Evolutionary conservation across 92 coral and sea anemone species (phyloP), one percentile per base, ranked within the genome.

Genomic region (Meandrina meandrites): DNA sequence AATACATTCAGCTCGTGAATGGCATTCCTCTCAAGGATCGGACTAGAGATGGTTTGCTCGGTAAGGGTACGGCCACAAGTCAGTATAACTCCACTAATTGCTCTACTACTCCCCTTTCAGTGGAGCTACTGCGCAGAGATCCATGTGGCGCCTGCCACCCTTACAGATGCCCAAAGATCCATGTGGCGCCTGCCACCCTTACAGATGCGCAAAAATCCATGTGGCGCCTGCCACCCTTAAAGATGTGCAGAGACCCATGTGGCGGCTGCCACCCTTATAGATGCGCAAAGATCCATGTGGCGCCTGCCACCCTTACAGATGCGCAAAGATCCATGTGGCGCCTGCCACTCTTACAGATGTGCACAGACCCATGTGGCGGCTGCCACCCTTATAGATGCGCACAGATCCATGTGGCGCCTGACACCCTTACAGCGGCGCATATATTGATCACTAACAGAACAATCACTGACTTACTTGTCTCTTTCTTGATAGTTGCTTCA

Each of bases 391-490:
- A 24, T 18, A 27, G 71, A n/a, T n/a, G n/a, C 22, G 19, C 60
- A 48, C 53, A 48, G 53, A 48, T 18, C 60, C 60, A 64, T 64
- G 24, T 60, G 27, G 28, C 71, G 17, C 11, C 5, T 66, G 13
- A 34, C 12, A 27, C 35, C 34, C 18, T 28, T 12, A 24, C 35
- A 27, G 71, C 34, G 18, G 31, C 35, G 24, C 28, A 27, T 48
- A 48, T 48, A 48, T 48, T 9, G 53, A 48, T 48, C 53, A 48
- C 9, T 48, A 48, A 48, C 53, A 9, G 53, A 48, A 8, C 9
- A 48, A 9, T 71, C n/a, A 17, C 42, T 35, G 17, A 84, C 87
- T 75, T 56, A 84, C 87, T 53, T 84, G 87, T 84, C 87, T 56
- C 57, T 58, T 84, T 15, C 36, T 30, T 12, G 37, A 21, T 57